Base-by-base conservation (phyloP, 2,113 vertebrate species). In the Tursiops truncatus region DNA sequence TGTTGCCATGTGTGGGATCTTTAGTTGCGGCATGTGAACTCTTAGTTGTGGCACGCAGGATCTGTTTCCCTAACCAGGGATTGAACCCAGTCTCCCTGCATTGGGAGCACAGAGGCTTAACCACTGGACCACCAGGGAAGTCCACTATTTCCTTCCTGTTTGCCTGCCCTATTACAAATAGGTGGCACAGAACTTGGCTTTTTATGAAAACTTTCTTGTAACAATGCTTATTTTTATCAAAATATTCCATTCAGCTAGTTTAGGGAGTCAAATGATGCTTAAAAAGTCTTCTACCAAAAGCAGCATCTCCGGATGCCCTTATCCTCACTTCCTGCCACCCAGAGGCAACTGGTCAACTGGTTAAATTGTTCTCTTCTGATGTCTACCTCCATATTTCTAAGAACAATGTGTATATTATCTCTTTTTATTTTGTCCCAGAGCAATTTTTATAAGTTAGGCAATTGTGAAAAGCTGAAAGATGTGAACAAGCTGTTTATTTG, bases 101-200 rank as follows among this genome's bases (percentile, higher is more conserved):
- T 58, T 58, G 56, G 56, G 56, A 58, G 20, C 20, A 21, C 56
- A 21, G 56, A 58, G 56, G 17, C 56, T 58, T 58, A 58, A 21
- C 56, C 56, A 58, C 56, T 21, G 20, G 56, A 58, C 56, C 56
- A 58, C 56, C 56, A 21, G 56, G 20, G 56, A 58, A 58, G 56
- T 58, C 56, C 20, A 20, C 31, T 94, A 89, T 86, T 85, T 97
- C 67, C 44, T 95, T 96, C 88, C 65, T 80, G 84, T 67, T 91
- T 89, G 47, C 8, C 67, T 95, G 26, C 82, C 14, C 53, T 92
- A 10, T 89, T 86, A 60, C n/a, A 89, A 88, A 85, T 74, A 94
- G 41, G 44, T 92, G 71, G 44, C 41, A 47, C 6, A 25, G 18
- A 31, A 31, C 73, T 91, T 67, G 53, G 21, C 53, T 63, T 96